Conservation (phyloP, 30 jellyfish, hydroid and myxozoan species). For the Aurelia aurita region DNA sequence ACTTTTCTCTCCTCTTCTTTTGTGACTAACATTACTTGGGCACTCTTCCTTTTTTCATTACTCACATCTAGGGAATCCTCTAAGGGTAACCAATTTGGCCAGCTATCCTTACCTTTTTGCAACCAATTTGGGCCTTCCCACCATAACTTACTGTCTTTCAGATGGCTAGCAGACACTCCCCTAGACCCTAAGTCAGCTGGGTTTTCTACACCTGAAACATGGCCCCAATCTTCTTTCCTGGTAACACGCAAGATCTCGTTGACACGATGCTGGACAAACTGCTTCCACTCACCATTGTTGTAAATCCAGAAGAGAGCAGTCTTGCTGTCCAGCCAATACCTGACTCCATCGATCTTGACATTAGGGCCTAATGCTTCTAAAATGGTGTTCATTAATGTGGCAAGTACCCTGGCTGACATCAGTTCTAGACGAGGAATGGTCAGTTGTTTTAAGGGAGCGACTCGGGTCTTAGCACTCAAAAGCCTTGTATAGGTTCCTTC, state of each 20-base stretch:
- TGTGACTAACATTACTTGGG: constrained; percentile 24
- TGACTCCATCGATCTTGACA: constrained; percentile 23
- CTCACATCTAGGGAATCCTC: constrained; percentile 43
- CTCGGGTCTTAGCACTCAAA: constrained; percentile 8
- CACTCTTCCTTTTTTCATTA: constrained; percentile 31
- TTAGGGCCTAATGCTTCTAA: constrained; percentile 34
- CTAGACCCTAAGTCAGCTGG: constrained; percentile 72
- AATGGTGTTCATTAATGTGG: constrained; percentile 35
- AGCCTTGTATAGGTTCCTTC: not conserved
- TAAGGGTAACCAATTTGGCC: constrained; percentile 34
- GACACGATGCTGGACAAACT: constrained; percentile 60
- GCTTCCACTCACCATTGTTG: constrained; percentile 67
- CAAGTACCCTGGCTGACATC: constrained; percentile 60
- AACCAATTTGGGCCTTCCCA: constrained; percentile 71
- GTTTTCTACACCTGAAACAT: constrained; percentile 47
- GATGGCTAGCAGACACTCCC: constrained; percentile 49
- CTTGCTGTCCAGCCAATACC: constrained; percentile 58
- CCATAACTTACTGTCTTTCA: constrained; percentile 57
- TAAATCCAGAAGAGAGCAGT: constrained; percentile 59
- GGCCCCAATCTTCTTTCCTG: constrained; percentile 65
- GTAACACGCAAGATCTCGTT: constrained; percentile 39
- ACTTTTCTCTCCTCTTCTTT: constrained; percentile 10
- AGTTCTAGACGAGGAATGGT: constrained; percentile 62
- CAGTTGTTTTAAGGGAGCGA: constrained; percentile 48
- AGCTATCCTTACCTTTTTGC: constrained; percentile 18